Evolutionary conservation across 1,140 invertebrate genomes (phyloP).

Genomic region (Brachionus koreanus): DNA sequence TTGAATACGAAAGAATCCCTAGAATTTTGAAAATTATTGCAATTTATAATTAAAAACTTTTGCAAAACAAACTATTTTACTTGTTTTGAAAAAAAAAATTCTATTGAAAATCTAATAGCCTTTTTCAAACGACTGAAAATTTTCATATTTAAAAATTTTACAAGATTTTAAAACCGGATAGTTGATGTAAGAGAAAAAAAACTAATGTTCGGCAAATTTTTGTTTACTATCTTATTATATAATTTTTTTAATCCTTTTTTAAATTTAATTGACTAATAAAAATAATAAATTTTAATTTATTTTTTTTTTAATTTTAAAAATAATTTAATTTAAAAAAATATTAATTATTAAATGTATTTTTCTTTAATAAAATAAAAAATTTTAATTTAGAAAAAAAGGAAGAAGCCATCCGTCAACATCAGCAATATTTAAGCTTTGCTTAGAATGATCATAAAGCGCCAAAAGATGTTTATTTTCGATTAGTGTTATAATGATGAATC

Average conservation of each 20-base stretch:
- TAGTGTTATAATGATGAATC: slow-evolving; percentile 27
- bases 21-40: neutral
- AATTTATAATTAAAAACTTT: neutral
- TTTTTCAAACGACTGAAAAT: neutral
- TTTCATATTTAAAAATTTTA: too few species aligned
- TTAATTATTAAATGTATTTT: neutral
- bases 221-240: too few species aligned
- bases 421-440: neutral
- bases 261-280: too few species aligned
- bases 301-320: neutral
- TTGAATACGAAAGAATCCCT: neutral
- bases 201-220: too few species aligned
- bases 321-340: neutral
- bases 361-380: neutral
- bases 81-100: neutral
- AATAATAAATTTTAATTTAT: neutral
- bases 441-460: neutral
- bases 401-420: neutral
- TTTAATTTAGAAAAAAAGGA: neutral
- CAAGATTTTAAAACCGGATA: too few species aligned
- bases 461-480: neutral
- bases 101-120: neutral
- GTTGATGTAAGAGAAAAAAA: too few species aligned
- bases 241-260: too few species aligned
- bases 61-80: neutral